Percentiles rank a stretch among this genome's conserved stretches.
These are phyloP conservation scores for Rhynchopsitta pachyrhyncha DNA, from an alignment of 2,113 vertebrate species.

Conservation along the genomic window DNA sequence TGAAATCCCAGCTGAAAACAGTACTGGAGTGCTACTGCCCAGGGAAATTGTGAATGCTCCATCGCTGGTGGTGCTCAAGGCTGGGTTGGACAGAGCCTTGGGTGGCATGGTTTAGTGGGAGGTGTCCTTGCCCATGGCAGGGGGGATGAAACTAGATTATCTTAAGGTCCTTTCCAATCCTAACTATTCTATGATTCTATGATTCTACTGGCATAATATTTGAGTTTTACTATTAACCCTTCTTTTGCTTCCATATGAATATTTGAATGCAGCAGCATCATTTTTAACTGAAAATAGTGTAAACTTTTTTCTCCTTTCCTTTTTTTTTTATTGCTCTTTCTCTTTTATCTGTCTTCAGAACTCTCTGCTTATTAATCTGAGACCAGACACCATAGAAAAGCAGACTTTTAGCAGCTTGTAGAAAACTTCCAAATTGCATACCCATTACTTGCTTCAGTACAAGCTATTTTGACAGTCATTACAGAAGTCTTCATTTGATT, in stretches of 20 bases:
- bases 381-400: not conserved
- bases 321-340: constrained; percentile 27
- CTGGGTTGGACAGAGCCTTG: too few relatives aligned
- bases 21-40: not conserved
- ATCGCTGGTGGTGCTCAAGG: too few relatives aligned
- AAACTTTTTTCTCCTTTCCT: not conserved
- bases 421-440: not conserved
- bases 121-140: too few relatives aligned
- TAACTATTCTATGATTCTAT: too few relatives aligned
- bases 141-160: too few relatives aligned
- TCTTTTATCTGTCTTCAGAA: constrained; percentile 17
- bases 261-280: not conserved
- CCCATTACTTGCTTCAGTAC: not conserved
- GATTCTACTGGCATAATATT: not conserved
- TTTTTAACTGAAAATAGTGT: constrained; percentile 24
- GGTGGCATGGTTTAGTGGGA: too few relatives aligned
- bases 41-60: too few relatives aligned
- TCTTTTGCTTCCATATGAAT: not conserved
- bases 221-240: constrained; percentile 27
- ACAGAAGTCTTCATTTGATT: not conserved
- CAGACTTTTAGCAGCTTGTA: not conserved
- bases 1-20: not conserved
- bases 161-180: too few relatives aligned
- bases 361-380: constrained; percentile 20
- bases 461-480: not conserved